Base-by-base conservation (phyloP, 2,797 vertebrate species). In the Phataginus tetradactyla region DNA sequence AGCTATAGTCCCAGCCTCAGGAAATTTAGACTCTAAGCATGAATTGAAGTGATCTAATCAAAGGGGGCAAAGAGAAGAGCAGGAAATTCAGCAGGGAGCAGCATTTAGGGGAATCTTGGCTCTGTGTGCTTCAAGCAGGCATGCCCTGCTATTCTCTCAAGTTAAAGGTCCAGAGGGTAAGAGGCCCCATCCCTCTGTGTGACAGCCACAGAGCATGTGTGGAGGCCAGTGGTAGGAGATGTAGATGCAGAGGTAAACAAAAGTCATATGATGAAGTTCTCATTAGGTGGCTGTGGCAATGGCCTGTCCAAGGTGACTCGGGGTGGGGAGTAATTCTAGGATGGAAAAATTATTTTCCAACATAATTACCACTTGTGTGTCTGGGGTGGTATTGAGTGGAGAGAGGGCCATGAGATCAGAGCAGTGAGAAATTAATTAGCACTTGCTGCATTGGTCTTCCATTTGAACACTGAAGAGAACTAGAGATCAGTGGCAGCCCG, bases 141-240 rank as follows among this genome's bases (percentile, higher is more conserved):
- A 0, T 14, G 7, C 3, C 42, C 32, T 68, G 7, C 10, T 42
- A 1, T 20, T 51, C 17, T 45, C 12, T 85, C 51, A 29, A 17
- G 8, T 29, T n/a, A 59, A 1, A 69, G 78, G 3, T 42, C 21
- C 37, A 15, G 13, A 18, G 12, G 0, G 4, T 4, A 20, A 29
- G 25, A 49, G 11, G 17, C 5, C 1, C 3, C 7, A 51, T 11
- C 5, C 10, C 37, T 18, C 3, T 1, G 0, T 13, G 18, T n/a
- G 20, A 32, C 0, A 2, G 11, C n/a, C 72, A 5, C 13, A 7
- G 8, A 34, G 6, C 21, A 1, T 4, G 2, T 49, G 7, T 64
- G 39, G 25, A 59, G 32, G 23, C 2, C 45, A 4, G 10, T 21
- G 20, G 21, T 12, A 11, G 37, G 57, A 53, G 37, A 37, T 37